Percentiles rank a stretch among this genome's conserved stretches.
phyloP scores from a whole-genome alignment of 2,888 invertebrate species.

The Melolontha melolontha region DNA sequence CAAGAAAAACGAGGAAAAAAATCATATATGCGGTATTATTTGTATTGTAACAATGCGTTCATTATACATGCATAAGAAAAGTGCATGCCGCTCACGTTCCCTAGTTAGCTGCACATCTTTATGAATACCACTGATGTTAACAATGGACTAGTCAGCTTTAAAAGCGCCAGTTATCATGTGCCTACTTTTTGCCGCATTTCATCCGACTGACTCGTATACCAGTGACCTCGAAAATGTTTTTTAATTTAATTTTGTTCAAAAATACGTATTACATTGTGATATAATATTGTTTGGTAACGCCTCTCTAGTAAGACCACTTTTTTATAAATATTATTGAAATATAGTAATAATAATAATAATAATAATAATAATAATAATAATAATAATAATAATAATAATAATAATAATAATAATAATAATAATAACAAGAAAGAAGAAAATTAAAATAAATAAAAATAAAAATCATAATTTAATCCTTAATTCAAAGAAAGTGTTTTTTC shows the following conservation, averaged over 20 bases:
- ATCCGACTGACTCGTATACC: constrained; percentile 46
- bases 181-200: constrained; percentile 56
- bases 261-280: neutral
- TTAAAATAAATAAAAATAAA: too few relatives aligned
- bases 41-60: constrained; percentile 62
- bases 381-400: too few relatives aligned
- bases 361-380: too few relatives aligned
- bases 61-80: constrained; percentile 60
- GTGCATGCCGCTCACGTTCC: constrained; percentile 60
- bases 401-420: too few relatives aligned
- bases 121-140: constrained; percentile 61
- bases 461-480: too few relatives aligned
- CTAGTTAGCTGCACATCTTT: constrained; percentile 62
- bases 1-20: constrained; percentile 50
- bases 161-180: constrained; percentile 61
- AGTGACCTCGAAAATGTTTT: constrained; percentile 49
- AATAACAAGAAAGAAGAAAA: too few relatives aligned
- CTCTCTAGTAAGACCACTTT: too few relatives aligned
- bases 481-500: too few relatives aligned
- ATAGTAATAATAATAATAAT: too few relatives aligned
- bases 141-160: constrained; percentile 59
- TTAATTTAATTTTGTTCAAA: constrained; percentile 1
- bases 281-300: too few relatives aligned
- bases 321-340: too few relatives aligned
- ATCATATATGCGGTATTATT: constrained; percentile 62